phyloP scores from a whole-genome alignment of 2,888 invertebrate species.

The Chymomyza amoena region DNA sequence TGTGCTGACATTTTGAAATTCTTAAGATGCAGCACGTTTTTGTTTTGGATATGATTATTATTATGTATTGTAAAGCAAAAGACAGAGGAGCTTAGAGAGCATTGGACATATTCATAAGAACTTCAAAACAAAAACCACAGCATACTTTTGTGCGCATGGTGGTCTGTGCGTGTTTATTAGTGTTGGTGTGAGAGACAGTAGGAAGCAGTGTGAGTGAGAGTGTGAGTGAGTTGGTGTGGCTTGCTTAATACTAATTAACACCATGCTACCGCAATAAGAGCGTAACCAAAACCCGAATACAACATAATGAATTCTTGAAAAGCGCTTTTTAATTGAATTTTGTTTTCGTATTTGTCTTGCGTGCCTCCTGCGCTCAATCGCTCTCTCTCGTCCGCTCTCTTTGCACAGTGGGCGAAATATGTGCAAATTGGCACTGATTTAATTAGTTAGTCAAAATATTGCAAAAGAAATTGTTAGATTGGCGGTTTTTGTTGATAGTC shows the following conservation, averaged over 20 bases:
- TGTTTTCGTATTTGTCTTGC: not conserved
- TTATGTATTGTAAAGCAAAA: constrained; percentile 34
- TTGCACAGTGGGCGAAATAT: no score
- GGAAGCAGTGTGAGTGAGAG: not conserved
- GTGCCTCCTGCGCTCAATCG: constrained; percentile 3
- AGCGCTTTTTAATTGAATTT: constrained; percentile 68
- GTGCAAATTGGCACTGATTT: no score
- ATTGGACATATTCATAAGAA: constrained; percentile 10
- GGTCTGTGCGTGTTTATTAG: not conserved
- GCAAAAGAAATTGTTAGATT: no score
- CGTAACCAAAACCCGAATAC: not conserved
- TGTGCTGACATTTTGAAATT: constrained; percentile 31
- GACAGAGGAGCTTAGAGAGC: not conserved
- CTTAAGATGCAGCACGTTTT: constrained; percentile 1
- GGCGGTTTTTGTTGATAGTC: no score
- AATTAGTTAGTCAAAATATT: no score
- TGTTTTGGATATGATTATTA: constrained; percentile 57
- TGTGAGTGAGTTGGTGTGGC: not conserved
- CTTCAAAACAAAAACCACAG: constrained; percentile 44
- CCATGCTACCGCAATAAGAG: not conserved
- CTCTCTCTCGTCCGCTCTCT: constrained; percentile 12
- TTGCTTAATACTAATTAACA: constrained; percentile 54
- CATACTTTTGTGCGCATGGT: constrained; percentile 30
- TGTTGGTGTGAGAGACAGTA: not conserved
- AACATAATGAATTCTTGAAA: constrained; percentile 65